Percentiles rank a stretch among this genome's conserved stretches.
Conservation (phyloP, 1,140 invertebrate species). For the Meteorus sp. region DNA sequence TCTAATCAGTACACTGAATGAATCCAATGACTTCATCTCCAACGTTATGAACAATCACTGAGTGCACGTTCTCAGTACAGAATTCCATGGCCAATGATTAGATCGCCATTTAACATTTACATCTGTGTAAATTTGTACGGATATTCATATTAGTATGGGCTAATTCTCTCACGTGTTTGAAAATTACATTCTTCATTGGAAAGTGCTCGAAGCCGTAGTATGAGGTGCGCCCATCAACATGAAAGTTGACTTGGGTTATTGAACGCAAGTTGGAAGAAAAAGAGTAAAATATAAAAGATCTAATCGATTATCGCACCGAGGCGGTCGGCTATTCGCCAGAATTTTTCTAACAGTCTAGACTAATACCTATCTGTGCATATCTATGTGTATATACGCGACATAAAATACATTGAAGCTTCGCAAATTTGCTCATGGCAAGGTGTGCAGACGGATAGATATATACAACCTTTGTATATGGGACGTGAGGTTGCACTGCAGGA, state of each 20-base stretch:
- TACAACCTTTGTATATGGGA: no score
- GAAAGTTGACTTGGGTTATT: background rate
- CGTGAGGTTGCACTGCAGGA: no score
- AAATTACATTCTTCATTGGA: background rate
- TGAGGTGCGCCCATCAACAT: background rate
- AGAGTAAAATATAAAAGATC: slow-evolving; percentile 20
- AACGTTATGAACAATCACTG: no score
- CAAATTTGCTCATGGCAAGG: background rate
- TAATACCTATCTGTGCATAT: background rate
- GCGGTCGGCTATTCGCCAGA: slow-evolving; percentile 3
- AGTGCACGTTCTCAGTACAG: no score
- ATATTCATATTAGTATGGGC: background rate
- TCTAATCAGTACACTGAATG: no score
- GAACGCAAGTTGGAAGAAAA: background rate
- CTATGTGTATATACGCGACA: no score
- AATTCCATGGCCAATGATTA: no score
- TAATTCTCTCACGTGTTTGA: background rate
- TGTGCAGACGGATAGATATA: no score
- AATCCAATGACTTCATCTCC: no score
- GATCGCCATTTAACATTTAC: no score
- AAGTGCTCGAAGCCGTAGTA: background rate
- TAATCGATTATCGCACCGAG: slow-evolving; percentile 24
- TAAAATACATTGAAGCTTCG: background rate
- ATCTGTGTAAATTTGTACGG: no score
- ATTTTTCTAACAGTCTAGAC: background rate